Evolutionary conservation across 2,113 vertebrate species (phyloP), one percentile per base, ranked within the genome.

Genomic region (Menura novaehollandiae): DNA sequence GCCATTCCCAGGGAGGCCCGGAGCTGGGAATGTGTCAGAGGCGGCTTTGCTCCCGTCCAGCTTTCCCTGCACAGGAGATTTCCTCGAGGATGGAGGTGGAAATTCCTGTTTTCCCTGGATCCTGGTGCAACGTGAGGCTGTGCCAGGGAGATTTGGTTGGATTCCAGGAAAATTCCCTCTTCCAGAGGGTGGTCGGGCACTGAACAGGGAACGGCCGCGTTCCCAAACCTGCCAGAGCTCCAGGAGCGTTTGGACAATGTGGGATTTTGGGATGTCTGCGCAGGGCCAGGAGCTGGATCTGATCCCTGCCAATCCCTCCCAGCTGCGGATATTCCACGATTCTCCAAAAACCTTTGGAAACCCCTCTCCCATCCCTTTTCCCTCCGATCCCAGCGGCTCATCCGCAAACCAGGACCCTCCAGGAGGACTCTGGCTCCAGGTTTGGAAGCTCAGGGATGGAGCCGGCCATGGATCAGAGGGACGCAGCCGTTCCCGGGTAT

Each of bases 241-340:
- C 35, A 0, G 60, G 60, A 13, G 23, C 0, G 0, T 13, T 11
- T 3, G 43, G 60, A 43, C 8, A 39, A 13, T 3, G 41, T 6
- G 55, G 23, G 8, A 69, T 59, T 46, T 21, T 19, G 46, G 84
- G 46, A 37, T 60, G 44, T 3, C 39, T 14, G 17, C 2, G 53
- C 26, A 37, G 73, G 27, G 17, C 32, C 37, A 44, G 37, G 26
- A 13, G 43, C 3, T 30, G 60, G 71, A 35, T 10, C 14, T 1
- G 35, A 20, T 58, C 35, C 52, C 11, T 56, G 35, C 9, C 15
- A 28, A 10, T 41, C 58, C n/a, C 23, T 41, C 39, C 39, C 39
- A 41, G 13, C 39, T 41, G 39, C 9, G 59, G 10, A 27, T 4
- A 51, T 12, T 51, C 66, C 30, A 3, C 2, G 32, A n/a, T 35